Evolutionary conservation across 2,888 invertebrate species (phyloP), one percentile per base, ranked within the genome.

Genomic region (Halictus ligatus): DNA sequence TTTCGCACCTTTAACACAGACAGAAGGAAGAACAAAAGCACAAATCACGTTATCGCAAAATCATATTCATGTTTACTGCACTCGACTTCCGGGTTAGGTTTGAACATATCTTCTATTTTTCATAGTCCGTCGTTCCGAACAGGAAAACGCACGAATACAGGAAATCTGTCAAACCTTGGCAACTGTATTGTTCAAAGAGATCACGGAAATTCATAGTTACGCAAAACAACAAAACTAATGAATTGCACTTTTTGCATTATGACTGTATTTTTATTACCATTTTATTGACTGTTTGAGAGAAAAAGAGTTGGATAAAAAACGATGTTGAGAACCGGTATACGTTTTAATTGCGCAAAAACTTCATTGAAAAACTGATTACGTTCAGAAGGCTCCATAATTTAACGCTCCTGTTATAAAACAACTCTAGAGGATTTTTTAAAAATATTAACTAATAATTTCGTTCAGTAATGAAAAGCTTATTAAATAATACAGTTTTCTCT

Each of bases 301-400:
- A 0, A 43, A 8, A 43, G 6, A 8, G 43, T 8, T 43, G 4
- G 35, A 50, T 21, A 21, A 50, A 21, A 21, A 50, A 21, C 18
- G 8, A 21, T 21, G 21, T 0, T 21, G 0, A 2, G 0, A 50
- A 2, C 0, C 18, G 18, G 2, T 50, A 2, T 2, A 2, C 6
- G 3, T 0, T 15, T 15, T 15, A 48, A 18, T 6, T 54, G 50
- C 7, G 7, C 50, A 54, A 54, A 10, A 54, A n/a, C 2, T n/a
- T 58, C 4, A 58, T n/a, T n/a, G 2, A 54, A 58, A 58, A 3
- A 3, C n/a, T 3, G n/a, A 10, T 7, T 58, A n/a, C 21, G 21
- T 54, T 10, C n/a, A 54, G 2, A 21, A 2, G 8, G 2, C 7
- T 50, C 5, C 7, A 21, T n/a, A 54, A 21, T 54, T 54, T 54